Evolutionary conservation across 2,888 invertebrate genomes (phyloP).

Genomic region (Athrips mouffetella): DNA sequence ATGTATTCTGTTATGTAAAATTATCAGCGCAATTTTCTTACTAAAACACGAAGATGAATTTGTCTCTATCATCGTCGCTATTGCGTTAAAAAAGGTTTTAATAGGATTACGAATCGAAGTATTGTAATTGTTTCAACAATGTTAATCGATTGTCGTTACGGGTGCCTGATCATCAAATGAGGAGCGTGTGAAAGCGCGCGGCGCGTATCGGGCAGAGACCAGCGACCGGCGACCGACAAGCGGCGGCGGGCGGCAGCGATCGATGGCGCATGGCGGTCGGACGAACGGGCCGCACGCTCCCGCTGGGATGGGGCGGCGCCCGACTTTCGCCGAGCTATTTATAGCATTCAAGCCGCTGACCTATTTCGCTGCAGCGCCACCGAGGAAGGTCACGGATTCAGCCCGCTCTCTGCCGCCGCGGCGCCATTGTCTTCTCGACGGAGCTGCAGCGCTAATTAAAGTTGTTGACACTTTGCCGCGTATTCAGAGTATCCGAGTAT

Average conservation of each 20-base stretch:
- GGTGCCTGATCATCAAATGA: slow-evolving; percentile 1
- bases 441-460: slow-evolving; percentile 75
- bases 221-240: slow-evolving; percentile 22
- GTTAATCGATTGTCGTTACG: background rate
- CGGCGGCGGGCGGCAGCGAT: slow-evolving; percentile 28
- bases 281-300: slow-evolving; percentile 47
- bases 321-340: slow-evolving; percentile 77
- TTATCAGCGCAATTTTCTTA: too few relatives aligned
- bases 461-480: slow-evolving; percentile 67
- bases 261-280: slow-evolving; percentile 42
- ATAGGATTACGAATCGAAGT: too few relatives aligned
- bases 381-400: slow-evolving; percentile 77
- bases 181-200: slow-evolving; percentile 19
- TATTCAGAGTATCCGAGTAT: slow-evolving; percentile 38
- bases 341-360: slow-evolving; percentile 78
- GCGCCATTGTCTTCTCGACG: slow-evolving; percentile 72
- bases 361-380: slow-evolving; percentile 74
- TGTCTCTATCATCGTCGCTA: too few relatives aligned
- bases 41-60: too few relatives aligned
- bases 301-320: slow-evolving; percentile 67
- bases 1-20: too few relatives aligned
- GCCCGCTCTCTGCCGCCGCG: slow-evolving; percentile 66
- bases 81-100: too few relatives aligned
- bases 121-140: background rate
- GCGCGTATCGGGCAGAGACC: slow-evolving; percentile 28